phyloP scores from a whole-genome alignment of 2,113 vertebrate genomes.

The Ammospiza caudacuta region DNA sequence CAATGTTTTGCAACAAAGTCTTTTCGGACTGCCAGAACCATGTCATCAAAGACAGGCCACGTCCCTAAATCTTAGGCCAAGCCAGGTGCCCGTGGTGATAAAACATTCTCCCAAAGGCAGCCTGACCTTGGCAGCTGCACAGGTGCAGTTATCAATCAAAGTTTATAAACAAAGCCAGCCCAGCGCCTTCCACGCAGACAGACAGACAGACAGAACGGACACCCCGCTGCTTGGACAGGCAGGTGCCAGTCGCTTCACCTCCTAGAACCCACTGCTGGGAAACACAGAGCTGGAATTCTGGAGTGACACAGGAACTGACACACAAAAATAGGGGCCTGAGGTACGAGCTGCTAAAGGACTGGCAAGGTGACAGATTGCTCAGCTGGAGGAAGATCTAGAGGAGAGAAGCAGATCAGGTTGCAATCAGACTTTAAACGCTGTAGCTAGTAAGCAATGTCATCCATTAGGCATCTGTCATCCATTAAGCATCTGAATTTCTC shows the following conservation, averaged over 20 bases:
- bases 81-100: constrained; percentile 47
- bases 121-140: constrained; percentile 7
- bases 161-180: background rate
- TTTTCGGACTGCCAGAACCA: constrained; percentile 30
- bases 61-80: constrained; percentile 46
- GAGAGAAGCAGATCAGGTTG: background rate
- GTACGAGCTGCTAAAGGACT: background rate
- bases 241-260: background rate
- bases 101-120: constrained; percentile 53
- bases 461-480: background rate
- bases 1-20: background rate
- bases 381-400: background rate
- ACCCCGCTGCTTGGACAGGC: background rate
- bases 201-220: background rate
- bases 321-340: background rate
- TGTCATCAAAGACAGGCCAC: constrained; percentile 14
- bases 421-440: background rate
- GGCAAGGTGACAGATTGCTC: background rate
- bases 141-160: constrained; percentile 63
- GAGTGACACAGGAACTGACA: background rate
- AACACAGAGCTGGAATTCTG: background rate
- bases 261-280: background rate
- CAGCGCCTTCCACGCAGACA: background rate
- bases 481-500: background rate
- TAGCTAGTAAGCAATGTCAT: background rate